These are phyloP conservation scores for Hoplodrina ambigua DNA, from an alignment of 2,888 invertebrate genomes.

Conservation along the genomic window DNA sequence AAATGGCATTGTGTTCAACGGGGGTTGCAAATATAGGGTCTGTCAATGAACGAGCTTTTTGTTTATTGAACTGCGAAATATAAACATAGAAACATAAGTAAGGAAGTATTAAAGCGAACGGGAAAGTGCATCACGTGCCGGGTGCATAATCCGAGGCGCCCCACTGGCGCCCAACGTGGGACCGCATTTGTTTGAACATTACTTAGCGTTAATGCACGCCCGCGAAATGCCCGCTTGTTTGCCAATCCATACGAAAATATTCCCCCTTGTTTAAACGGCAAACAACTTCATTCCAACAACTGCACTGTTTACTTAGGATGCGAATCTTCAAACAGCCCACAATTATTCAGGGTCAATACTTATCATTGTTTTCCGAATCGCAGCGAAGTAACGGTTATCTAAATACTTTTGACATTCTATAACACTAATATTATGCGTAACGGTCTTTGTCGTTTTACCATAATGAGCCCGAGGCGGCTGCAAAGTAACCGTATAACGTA, in stretches of 20 bases:
- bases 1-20: slow-evolving; percentile 26
- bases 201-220: slow-evolving; percentile 68
- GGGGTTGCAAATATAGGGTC: slow-evolving; percentile 40
- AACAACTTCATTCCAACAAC: slow-evolving; percentile 65
- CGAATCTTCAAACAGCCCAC: slow-evolving; percentile 56
- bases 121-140: slow-evolving; percentile 64
- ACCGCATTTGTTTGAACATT: slow-evolving; percentile 68
- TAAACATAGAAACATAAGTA: slow-evolving; percentile 74
- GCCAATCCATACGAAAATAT: slow-evolving; percentile 62
- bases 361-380: slow-evolving; percentile 72
- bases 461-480: slow-evolving; percentile 66
- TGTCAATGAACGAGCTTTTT: slow-evolving; percentile 53
- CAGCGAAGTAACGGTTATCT: slow-evolving; percentile 71
- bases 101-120: slow-evolving; percentile 68
- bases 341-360: slow-evolving; percentile 63
- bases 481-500: slow-evolving; percentile 61
- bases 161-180: slow-evolving; percentile 69
- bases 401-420: slow-evolving; percentile 70
- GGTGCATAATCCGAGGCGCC: slow-evolving; percentile 61
- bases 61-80: slow-evolving; percentile 75
- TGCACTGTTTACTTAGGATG: slow-evolving; percentile 71
- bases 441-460: slow-evolving; percentile 75
- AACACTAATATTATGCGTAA: slow-evolving; percentile 77
- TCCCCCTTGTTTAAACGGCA: slow-evolving; percentile 64
- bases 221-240: slow-evolving; percentile 71